These are phyloP conservation scores for Entomobrya multifasciata DNA, from an alignment of 2,888 invertebrate species.

Conservation along the genomic window DNA sequence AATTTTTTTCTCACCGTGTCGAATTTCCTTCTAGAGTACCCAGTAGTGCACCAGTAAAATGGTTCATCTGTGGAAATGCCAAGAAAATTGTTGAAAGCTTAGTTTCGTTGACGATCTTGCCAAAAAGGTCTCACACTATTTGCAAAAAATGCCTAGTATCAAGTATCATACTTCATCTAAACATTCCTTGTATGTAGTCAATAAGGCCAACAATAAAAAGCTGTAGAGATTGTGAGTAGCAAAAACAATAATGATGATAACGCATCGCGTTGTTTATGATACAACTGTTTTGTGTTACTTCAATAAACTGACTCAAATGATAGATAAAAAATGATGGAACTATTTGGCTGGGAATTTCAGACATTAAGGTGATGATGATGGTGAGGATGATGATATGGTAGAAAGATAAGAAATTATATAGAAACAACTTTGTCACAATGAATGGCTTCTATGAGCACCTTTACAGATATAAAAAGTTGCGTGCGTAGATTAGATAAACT, in stretches of 20 bases:
- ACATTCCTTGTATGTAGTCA: no score
- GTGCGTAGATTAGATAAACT: no score
- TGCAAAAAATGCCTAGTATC: not conserved
- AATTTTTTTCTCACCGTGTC: slow-evolving; percentile 5
- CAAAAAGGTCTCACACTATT: slow-evolving; percentile 36
- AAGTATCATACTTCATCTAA: not conserved
- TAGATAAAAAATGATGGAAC: not conserved
- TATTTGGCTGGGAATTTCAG: slow-evolving; percentile 17
- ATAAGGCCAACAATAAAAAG: not conserved
- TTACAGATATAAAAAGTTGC: no score
- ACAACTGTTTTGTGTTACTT: slow-evolving; percentile 16
- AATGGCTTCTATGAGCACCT: not conserved
- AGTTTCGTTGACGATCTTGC: slow-evolving; percentile 19
- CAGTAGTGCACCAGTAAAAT: not conserved
- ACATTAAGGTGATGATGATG: not conserved
- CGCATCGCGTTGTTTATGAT: no score
- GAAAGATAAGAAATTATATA: not conserved
- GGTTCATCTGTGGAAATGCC: not conserved
- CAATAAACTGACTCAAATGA: not conserved
- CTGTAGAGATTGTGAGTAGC: no score
- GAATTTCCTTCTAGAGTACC: slow-evolving; percentile 19
- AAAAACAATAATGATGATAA: no score
- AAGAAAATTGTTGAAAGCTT: slow-evolving; percentile 3
- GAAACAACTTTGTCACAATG: slow-evolving; percentile 10
- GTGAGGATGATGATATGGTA: slow-evolving; percentile 1